Conservation (phyloP, 1,140 invertebrate genomes). For the Drosophila rufa region DNA sequence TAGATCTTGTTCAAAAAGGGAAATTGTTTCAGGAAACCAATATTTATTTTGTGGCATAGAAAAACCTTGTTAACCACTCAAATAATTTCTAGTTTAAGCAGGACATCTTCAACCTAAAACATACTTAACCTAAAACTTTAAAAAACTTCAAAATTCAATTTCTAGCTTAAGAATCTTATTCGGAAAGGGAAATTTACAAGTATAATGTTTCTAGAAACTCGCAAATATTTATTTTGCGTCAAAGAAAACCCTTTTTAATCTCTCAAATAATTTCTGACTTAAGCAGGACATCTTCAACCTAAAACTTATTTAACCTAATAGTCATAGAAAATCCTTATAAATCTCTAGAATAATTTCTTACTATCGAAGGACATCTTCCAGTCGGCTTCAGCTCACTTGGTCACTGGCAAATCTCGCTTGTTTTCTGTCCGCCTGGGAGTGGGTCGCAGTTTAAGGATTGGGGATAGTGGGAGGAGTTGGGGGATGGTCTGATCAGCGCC, state of each 20-base stretch:
- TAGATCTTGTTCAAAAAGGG: too few species aligned
- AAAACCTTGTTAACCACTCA: too few species aligned
- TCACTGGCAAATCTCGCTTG: not conserved
- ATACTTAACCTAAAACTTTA: too few species aligned
- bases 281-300: slow-evolving; percentile 5
- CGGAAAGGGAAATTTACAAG: too few species aligned
- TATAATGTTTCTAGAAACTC: too few species aligned
- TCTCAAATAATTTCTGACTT: not conserved
- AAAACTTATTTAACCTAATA: too few species aligned
- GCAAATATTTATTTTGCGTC: not conserved
- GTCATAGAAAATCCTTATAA: not conserved
- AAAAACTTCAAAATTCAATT: too few species aligned
- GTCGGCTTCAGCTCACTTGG: not conserved
- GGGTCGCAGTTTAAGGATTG: slow-evolving; percentile 21
- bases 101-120: too few species aligned
- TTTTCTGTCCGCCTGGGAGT: not conserved
- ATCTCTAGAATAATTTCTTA: not conserved
- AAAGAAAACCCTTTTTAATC: not conserved
- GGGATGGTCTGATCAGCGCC: slow-evolving; percentile 59
- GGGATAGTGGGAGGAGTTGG: slow-evolving; percentile 7
- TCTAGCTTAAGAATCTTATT: too few species aligned
- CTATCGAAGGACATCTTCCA: slow-evolving; percentile 1
- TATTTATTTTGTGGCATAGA: too few species aligned
- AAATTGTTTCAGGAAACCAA: too few species aligned
- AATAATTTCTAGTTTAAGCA: too few species aligned